Evolutionary conservation across 2,888 invertebrate genomes (phyloP), one percentile per base, ranked within the genome.

Genomic region (Netelia virgata): DNA sequence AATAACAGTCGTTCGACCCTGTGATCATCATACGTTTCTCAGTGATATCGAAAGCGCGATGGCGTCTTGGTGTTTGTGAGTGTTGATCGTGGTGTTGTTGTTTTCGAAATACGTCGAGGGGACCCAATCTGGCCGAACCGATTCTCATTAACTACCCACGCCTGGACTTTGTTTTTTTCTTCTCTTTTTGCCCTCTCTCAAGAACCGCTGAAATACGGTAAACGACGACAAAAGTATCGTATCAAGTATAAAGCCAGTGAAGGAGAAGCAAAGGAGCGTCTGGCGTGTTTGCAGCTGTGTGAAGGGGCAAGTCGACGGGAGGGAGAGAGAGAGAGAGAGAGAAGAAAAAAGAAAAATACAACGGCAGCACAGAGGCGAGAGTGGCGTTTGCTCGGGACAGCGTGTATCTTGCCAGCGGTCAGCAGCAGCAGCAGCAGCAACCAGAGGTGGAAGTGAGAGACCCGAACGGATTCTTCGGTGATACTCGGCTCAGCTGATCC

Each of bases 401-500:
- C 53, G 66, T 68, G 68, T 78, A 20, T 64, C 20, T 75, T 64
- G 70, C 59, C 70, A 80, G 16, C 74, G 72, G 72, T 80, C 64
- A 79, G 47, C 53, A 20, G 43, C 28, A 5, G 5, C 63, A 79
- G 47, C 53, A 23, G 47, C 64, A 79, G 50, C 55, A 23, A 20
- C 53, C 61, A 53, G 78, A 70, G 53, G 70, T 70, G 75, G 64
- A 70, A 72, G 72, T 20, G 80, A 47, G 47, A 28, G 14, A 63
- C 59, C 50, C 53, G 43, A 78, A 69, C 47, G 53, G 47, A 55
- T 73, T 18, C 68, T 63, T 84, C 84, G 80, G 77, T 41, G 77
- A 78, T 70, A 78, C 77, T 78, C 77, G 72, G 78, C 84, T 73
- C 84, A 84, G 84, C 84, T 84, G 84, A 84, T 84, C 77, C 72